These are phyloP conservation scores for Melinopterus prodromus DNA, from an alignment of 2,888 invertebrate genomes.

Conservation along the genomic window DNA sequence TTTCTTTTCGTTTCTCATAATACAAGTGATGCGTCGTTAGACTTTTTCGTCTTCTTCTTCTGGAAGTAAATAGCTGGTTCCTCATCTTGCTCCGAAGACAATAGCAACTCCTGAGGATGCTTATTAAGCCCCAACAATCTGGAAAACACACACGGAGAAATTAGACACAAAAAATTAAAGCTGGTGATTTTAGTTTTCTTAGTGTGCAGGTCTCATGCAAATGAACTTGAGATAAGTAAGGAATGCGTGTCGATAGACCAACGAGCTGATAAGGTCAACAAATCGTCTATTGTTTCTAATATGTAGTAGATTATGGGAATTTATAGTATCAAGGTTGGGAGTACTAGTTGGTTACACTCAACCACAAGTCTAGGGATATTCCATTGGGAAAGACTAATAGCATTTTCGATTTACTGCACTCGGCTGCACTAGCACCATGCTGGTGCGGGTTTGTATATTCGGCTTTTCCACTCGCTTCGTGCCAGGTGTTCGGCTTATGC, in stretches of 20 bases:
- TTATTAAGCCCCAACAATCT: conserved; percentile 60
- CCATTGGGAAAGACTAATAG: too few species aligned
- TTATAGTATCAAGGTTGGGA: neutral
- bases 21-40: neutral
- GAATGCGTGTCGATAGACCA: neutral
- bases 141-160: conserved; percentile 38
- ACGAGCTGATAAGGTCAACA: neutral
- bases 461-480: too few species aligned
- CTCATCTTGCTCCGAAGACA: conserved; percentile 57
- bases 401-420: too few species aligned
- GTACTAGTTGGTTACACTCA: too few species aligned
- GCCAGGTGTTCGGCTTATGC: too few species aligned
- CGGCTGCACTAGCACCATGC: too few species aligned
- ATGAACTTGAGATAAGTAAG: neutral
- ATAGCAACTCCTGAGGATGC: conserved; percentile 57
- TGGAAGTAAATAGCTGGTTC: conserved; percentile 52
- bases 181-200: conserved; percentile 16
- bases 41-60: neutral
- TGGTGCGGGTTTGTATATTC: too few species aligned
- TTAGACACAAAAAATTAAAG: too few species aligned
- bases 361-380: too few species aligned
- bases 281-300: neutral
- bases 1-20: neutral
- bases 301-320: neutral
- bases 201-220: conserved; percentile 5